phyloP scores from a whole-genome alignment of 2,888 invertebrate genomes.

The Pristionchus fissidentatus region DNA sequence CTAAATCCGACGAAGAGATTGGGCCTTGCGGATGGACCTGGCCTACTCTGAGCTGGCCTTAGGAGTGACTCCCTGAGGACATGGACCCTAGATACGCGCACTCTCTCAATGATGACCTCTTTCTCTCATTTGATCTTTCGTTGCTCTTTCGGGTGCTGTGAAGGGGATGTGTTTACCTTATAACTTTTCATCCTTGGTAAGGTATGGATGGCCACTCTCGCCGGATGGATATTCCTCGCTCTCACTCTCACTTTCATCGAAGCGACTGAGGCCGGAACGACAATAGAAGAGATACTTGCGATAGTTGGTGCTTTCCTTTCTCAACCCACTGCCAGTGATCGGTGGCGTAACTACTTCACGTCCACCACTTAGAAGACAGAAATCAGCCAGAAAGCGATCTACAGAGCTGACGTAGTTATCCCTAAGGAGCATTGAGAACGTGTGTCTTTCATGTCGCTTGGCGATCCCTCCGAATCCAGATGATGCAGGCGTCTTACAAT shows the following conservation, averaged over 20 bases:
- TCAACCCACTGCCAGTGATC: too few species aligned
- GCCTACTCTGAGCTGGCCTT: too few species aligned
- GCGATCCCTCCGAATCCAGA: constrained; percentile 25
- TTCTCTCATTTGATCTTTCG: not conserved
- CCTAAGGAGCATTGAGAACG: too few species aligned
- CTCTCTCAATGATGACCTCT: too few species aligned
- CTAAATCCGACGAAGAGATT: too few species aligned
- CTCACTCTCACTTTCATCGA: not conserved
- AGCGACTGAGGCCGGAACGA: not conserved
- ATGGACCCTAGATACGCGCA: too few species aligned
- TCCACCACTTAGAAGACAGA: too few species aligned
- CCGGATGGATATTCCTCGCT: constrained; percentile 16
- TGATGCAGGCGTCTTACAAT: constrained; percentile 8
- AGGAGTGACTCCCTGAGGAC: too few species aligned
- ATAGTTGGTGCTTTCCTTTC: not conserved
- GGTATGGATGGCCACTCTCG: constrained; percentile 34
- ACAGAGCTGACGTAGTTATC: not conserved
- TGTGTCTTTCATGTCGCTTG: not conserved
- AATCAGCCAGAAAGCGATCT: not conserved
- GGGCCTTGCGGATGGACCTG: too few species aligned
- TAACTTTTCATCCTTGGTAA: not conserved
- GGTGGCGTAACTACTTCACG: too few species aligned
- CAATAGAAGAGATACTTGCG: not conserved
- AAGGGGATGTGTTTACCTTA: not conserved
- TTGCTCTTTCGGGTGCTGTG: not conserved